These are phyloP conservation scores for Coregonus clupeaformis DNA, from an alignment of 2,113 vertebrate genomes.

Conservation along the genomic window DNA sequence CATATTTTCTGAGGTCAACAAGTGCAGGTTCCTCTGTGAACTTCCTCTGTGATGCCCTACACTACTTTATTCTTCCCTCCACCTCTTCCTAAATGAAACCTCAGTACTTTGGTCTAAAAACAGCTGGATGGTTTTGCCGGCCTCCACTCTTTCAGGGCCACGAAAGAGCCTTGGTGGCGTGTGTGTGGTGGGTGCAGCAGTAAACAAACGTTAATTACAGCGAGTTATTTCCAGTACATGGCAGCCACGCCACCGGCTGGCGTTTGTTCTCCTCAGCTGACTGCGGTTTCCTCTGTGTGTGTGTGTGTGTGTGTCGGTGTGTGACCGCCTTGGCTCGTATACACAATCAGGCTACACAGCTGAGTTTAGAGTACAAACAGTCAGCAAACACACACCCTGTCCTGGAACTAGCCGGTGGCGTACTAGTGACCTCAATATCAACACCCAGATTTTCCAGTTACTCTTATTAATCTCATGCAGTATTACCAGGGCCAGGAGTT, in stretches of 20 bases:
- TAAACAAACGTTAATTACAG: constrained; percentile 15
- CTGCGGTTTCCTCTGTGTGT: constrained; percentile 33
- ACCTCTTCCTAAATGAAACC: background rate
- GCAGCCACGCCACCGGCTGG: background rate
- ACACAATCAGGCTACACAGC: background rate
- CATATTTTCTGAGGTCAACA: too few species aligned
- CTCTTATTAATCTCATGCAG: background rate
- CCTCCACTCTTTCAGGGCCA: background rate
- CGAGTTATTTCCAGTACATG: constrained; percentile 31
- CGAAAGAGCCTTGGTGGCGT: constrained; percentile 5
- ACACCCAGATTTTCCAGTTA: background rate
- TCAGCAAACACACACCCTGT: background rate
- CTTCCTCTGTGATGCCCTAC: too few species aligned
- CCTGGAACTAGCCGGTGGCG: constrained; percentile 1
- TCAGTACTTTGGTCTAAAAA: constrained; percentile 23
- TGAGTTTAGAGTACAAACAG: background rate
- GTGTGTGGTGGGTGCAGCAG: constrained; percentile 1
- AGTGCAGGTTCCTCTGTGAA: too few species aligned
- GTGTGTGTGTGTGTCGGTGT: background rate
- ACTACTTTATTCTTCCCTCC: too few species aligned
- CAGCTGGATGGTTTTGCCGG: background rate
- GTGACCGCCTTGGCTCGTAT: constrained; percentile 7
- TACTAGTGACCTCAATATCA: constrained; percentile 19
- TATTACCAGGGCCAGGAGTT: too few species aligned
- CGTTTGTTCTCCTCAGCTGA: constrained; percentile 16